phyloP scores from a whole-genome alignment of 1,140 invertebrate species.

The Drosophila navojoa region DNA sequence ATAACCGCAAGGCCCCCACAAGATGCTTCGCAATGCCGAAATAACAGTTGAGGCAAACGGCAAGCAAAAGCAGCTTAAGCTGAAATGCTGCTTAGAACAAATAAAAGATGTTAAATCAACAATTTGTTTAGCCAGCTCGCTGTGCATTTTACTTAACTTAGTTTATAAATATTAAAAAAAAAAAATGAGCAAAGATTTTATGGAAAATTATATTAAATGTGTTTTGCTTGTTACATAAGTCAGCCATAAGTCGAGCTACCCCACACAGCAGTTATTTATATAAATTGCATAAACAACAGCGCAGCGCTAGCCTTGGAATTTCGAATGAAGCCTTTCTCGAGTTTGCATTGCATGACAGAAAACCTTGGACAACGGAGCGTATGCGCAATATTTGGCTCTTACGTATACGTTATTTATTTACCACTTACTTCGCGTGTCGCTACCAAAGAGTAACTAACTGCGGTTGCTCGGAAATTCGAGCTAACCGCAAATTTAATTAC shows the following conservation, averaged over 20 bases:
- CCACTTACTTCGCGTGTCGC: slow-evolving; percentile 15
- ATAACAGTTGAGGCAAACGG: slow-evolving; percentile 17
- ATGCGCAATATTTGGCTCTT: slow-evolving; percentile 49
- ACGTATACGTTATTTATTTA: slow-evolving; percentile 39
- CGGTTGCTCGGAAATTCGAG: background rate
- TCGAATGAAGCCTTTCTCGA: slow-evolving; percentile 16
- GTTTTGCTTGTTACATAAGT: background rate
- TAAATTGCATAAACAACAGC: background rate
- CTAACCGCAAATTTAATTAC: background rate
- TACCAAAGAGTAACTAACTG: slow-evolving; percentile 21
- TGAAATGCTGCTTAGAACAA: background rate
- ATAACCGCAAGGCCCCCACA: slow-evolving; percentile 31
- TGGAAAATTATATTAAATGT: background rate
- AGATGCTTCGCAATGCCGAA: slow-evolving; percentile 22
- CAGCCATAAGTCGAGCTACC: background rate
- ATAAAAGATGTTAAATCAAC: background rate
- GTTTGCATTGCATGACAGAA: slow-evolving; percentile 22
- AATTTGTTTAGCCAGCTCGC: too few species aligned
- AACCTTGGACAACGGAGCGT: slow-evolving; percentile 46
- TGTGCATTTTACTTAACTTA: too few species aligned
- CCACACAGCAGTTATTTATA: background rate
- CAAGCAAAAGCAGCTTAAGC: background rate
- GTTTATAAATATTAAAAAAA: background rate
- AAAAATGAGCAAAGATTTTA: slow-evolving; percentile 6
- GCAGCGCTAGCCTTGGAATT: slow-evolving; percentile 31